Conservation (phyloP, 2,113 vertebrate genomes). For the Mesocricetus auratus region DNA sequence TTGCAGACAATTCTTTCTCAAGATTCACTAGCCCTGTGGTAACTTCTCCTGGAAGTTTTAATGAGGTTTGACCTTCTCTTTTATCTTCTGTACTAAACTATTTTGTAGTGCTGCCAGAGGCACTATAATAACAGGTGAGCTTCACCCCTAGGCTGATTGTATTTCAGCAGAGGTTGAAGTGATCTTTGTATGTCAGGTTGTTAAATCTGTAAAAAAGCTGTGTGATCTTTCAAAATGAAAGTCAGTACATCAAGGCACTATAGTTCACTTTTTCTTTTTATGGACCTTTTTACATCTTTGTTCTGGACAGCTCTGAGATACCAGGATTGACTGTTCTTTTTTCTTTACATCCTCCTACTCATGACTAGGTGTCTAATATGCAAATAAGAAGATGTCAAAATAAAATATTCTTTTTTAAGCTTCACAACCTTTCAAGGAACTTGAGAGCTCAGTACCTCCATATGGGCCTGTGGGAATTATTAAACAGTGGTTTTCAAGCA, state of each 20-base stretch:
- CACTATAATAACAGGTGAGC: slow-evolving; percentile 74
- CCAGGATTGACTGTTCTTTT: neutral
- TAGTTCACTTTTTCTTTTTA: slow-evolving; percentile 69
- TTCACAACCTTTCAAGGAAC: slow-evolving; percentile 57
- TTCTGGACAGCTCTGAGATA: slow-evolving; percentile 58
- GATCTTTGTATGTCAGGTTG: slow-evolving; percentile 67
- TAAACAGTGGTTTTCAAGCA: slow-evolving; percentile 24
- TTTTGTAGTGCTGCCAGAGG: slow-evolving; percentile 68
- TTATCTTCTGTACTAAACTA: slow-evolving; percentile 77
- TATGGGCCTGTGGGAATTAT: slow-evolving; percentile 10
- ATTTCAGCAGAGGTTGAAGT: slow-evolving; percentile 77
- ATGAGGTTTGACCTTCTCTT: slow-evolving; percentile 80
- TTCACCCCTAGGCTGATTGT: slow-evolving; percentile 67
- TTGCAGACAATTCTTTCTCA: slow-evolving; percentile 1
- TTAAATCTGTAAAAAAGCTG: slow-evolving; percentile 73
- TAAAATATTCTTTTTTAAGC: slow-evolving; percentile 63
- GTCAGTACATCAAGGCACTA: slow-evolving; percentile 66
- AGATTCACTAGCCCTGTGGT: slow-evolving; percentile 52
- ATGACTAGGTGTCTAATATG: slow-evolving; percentile 41
- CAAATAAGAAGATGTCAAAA: slow-evolving; percentile 65
- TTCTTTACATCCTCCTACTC: rapidly evolving
- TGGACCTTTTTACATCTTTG: slow-evolving; percentile 61
- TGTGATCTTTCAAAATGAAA: slow-evolving; percentile 78
- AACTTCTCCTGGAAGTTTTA: slow-evolving; percentile 71
- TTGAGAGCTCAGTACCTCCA: neutral